Evolutionary conservation across 2,888 invertebrate species (phyloP), one percentile per base, ranked within the genome.

Genomic region (Leptopilina drosophilae): DNA sequence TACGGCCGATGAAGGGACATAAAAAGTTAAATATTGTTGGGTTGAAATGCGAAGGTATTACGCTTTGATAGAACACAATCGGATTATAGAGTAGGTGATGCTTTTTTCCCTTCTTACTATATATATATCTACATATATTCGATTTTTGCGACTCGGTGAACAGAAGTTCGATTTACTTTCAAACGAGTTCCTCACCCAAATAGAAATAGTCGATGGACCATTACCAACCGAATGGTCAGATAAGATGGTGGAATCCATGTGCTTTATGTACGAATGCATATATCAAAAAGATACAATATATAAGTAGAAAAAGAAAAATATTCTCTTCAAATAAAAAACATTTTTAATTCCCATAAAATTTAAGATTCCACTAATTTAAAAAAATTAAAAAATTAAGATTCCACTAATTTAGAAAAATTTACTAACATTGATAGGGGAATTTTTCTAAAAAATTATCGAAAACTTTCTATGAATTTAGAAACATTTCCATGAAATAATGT

Each of bases 81-180:
- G 69, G 69, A 12, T 69, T 69, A 69, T 53, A 67, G 64, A 77
- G 77, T 20, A 64, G 77, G 79, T 77, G 80, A 79, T 80, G 79
- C 78, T 59, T 49, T 67, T 11, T 49, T 11, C 66, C 53, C 53
- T 53, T 40, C 65, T 65, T 33, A 11, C 33, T 40, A 49, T 64
- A 46, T 46, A 46, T 49, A 49, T 49, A 64, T 76, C n/a, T n/a
- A n/a, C n/a, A n/a, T n/a, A n/a, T n/a, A n/a, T n/a, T 78, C 81
- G 80, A 83, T 85, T 80, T 79, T 65, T 73, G 53, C 81, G 78
- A 80, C 69, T 77, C 82, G 81, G 42, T 81, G 82, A 75, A 77
- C 84, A 82, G 81, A 78, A 82, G 82, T 83, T 83, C 80, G 80
- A 82, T 83, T 79, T 79, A 78, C 82, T 77, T 76, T 76, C 78